Percentiles rank a stretch among this genome's conserved stretches.
Conservation (phyloP, 2,888 invertebrate species). For the Protodeltote pygarga region DNA sequence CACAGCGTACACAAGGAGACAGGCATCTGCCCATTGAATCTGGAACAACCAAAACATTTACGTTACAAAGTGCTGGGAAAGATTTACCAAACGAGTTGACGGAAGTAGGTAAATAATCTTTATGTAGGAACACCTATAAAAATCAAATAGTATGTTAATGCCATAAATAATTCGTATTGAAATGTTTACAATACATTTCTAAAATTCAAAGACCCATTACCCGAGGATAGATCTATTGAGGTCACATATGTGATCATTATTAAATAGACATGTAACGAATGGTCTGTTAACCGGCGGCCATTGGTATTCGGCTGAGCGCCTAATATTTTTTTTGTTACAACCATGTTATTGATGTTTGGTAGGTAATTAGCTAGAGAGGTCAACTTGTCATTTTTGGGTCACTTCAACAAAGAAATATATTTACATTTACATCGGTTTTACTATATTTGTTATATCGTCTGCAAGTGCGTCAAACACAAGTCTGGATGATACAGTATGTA, state of each 20-base stretch:
- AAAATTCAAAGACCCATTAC: conserved; percentile 21
- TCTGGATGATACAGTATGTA: neutral
- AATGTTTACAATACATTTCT: conserved; percentile 25
- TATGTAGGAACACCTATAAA: conserved; percentile 10
- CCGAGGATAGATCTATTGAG: conserved; percentile 16
- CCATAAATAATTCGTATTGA: conserved; percentile 7
- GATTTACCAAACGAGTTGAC: conserved; percentile 31
- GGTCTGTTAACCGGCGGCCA: too few relatives aligned
- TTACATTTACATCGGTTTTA: conserved; percentile 3
- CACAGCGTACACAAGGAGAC: conserved; percentile 92
- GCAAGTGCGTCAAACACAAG: conserved; percentile 20
- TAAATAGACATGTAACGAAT: too few relatives aligned
- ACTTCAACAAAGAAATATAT: conserved; percentile 15
- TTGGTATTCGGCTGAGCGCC: too few relatives aligned
- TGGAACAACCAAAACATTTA: conserved; percentile 62
- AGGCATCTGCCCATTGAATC: conserved; percentile 93
- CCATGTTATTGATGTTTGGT: too few relatives aligned
- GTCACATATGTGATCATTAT: conserved; percentile 27
- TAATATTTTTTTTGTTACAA: too few relatives aligned
- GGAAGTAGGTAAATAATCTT: conserved; percentile 24
- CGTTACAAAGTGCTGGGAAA: conserved; percentile 31
- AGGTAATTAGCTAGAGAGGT: conserved; percentile 19
- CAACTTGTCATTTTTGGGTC: conserved; percentile 5
- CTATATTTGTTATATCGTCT: neutral
- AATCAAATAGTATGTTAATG: conserved; percentile 12